Conservation (phyloP, 1,140 invertebrate species). For the Frieseomelitta varia region DNA sequence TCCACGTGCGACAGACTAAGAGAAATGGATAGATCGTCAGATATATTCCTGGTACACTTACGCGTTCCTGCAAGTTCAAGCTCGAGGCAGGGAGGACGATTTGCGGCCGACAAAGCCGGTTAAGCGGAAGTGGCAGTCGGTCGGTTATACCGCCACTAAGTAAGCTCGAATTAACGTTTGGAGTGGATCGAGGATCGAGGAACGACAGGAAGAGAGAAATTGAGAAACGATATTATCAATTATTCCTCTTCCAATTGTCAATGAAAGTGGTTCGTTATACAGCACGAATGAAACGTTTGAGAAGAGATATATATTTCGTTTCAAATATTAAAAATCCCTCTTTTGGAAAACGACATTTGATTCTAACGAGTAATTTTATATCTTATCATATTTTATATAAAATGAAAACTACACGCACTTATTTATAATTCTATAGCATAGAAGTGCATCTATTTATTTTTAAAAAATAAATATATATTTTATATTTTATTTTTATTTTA, state of each 20-base stretch:
- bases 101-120: conserved; percentile 29
- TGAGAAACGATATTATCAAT: background rate
- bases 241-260: background rate
- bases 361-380: too few relatives aligned
- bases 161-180: conserved; percentile 30
- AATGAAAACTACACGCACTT: too few relatives aligned
- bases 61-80: conserved; percentile 5
- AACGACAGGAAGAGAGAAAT: background rate
- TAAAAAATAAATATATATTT: too few relatives aligned
- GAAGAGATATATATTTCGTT: background rate
- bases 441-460: too few relatives aligned
- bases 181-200: background rate
- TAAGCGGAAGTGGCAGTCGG: conserved; percentile 26
- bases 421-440: too few relatives aligned
- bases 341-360: too few relatives aligned
- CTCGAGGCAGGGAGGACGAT: conserved; percentile 9
- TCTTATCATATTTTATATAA: too few relatives aligned
- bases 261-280: background rate
- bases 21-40: background rate
- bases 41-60: background rate
- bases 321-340: too few relatives aligned
- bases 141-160: conserved; percentile 10
- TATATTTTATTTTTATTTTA: too few relatives aligned
- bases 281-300: background rate
- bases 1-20: background rate